These are phyloP conservation scores for Sphaeridia pumilis DNA, from an alignment of 2,888 invertebrate species.

Conservation along the genomic window DNA sequence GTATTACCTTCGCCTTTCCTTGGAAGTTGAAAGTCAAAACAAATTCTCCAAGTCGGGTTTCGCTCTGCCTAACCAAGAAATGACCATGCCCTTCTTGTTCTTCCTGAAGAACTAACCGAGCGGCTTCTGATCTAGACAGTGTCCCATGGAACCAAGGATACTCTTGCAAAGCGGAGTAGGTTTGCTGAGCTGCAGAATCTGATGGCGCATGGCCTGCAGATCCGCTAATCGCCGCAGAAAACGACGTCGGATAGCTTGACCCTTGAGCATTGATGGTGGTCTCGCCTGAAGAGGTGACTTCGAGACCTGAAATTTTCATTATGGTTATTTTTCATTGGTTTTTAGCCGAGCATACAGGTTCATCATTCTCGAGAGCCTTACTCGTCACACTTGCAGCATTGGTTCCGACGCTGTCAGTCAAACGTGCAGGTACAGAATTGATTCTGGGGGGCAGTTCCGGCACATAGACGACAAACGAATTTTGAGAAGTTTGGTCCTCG, in stretches of 20 bases:
- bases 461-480: neutral
- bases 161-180: slow-evolving; percentile 58
- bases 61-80: slow-evolving; percentile 90
- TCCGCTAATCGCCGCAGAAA: slow-evolving; percentile 9
- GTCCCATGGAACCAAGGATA: slow-evolving; percentile 98
- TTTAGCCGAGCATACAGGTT: too few species aligned
- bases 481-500: neutral
- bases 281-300: neutral
- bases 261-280: neutral
- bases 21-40: slow-evolving; percentile 97
- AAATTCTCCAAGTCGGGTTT: slow-evolving; percentile 90
- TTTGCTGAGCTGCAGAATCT: slow-evolving; percentile 47
- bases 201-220: neutral
- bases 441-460: slow-evolving; percentile 33
- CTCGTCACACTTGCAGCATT: slow-evolving; percentile 7
- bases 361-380: too few species aligned
- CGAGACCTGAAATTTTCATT: neutral
- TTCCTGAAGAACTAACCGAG: slow-evolving; percentile 78
- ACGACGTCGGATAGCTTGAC: slow-evolving; percentile 25
- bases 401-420: slow-evolving; percentile 1
- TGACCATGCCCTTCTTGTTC: slow-evolving; percentile 81
- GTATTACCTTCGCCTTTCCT: slow-evolving; percentile 54
- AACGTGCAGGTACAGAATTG: too few species aligned
- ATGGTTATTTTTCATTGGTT: too few species aligned
- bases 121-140: slow-evolving; percentile 83